Evolutionary conservation across 2,797 vertebrate species (phyloP).

Genomic region (Perodicticus potto): DNA sequence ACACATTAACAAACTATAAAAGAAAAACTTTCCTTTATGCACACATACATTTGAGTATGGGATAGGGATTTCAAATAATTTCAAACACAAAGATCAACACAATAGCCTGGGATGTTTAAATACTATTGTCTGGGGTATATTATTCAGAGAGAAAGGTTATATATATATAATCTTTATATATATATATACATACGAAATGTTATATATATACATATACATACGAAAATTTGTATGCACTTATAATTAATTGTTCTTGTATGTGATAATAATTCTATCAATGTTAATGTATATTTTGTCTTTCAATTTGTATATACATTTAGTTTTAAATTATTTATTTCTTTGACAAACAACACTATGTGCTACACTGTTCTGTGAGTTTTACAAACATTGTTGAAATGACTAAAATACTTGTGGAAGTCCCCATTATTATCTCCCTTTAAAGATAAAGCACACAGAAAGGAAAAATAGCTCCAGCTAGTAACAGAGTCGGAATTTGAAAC

Average conservation of each 20-base stretch:
- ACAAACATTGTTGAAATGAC: neutral
- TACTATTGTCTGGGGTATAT: neutral
- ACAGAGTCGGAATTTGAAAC: neutral
- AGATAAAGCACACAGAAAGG: neutral
- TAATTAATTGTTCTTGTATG: neutral
- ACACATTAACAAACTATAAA: conserved; percentile 53
- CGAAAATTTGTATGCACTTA: neutral
- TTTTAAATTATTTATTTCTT: conserved; percentile 7
- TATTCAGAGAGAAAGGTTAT: neutral
- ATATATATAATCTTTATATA: neutral
- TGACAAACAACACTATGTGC: neutral
- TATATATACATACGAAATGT: neutral
- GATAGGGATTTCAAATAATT: conserved; percentile 57
- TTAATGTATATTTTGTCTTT: neutral
- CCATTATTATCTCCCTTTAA: neutral
- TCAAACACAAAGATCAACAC: neutral
- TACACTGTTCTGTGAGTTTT: neutral
- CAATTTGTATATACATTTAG: neutral
- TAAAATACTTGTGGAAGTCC: neutral
- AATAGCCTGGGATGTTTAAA: neutral
- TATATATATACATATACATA: neutral
- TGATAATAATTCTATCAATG: neutral
- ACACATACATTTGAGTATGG: neutral
- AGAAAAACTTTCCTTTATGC: conserved; percentile 37
- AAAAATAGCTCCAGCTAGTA: neutral